Base-by-base conservation (phyloP, 2,113 vertebrate species). In the Aspiorhynchus laticeps region DNA sequence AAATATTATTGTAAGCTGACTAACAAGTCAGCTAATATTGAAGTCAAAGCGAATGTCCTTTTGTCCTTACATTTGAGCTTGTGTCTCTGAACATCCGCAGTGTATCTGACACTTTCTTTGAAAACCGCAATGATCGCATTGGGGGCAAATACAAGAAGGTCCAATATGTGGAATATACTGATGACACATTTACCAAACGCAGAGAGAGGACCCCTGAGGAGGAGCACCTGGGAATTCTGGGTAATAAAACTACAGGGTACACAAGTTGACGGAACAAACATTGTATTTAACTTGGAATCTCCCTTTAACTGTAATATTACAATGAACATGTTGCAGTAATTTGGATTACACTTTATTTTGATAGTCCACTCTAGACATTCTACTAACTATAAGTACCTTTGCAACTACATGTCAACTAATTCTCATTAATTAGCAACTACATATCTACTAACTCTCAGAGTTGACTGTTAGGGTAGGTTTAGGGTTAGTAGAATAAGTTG, bases 101-200 rank as follows among this genome's bases (percentile, higher is more conserved):
- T 81, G 96, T 96, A 65, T 96, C 98, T 1, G 91, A 82, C 0
- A 11, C 61, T 0, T 99, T 96, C 93, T 97, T 99, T 92, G 94
- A 95, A 86, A 93, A 88, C 91, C 93, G 93, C 53, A 87, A 87
- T 28, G 93, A 93, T 77, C 96, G 97, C 85, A 98, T 99, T 67
- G 98, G 98, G 86, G 97, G 98, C 12, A 95, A 95, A 31, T 99
- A 99, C 33, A 99, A 97, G 93, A 99, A 99, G 90, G 95, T 93
- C 8, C 89, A 95, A 89, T 99, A 97, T n/a, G n/a, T n/a, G n/a
- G n/a, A n/a, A n/a, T n/a, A n/a, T n/a, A n/a, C n/a, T n/a, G n/a
- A n/a, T n/a, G n/a, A n/a, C n/a, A n/a, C n/a, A n/a, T n/a, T n/a
- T n/a, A n/a, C n/a, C n/a, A n/a, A n/a, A n/a, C n/a, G 4, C 24